Conservation (phyloP, 2,113 vertebrate genomes). For the Phoxinus phoxinus region DNA sequence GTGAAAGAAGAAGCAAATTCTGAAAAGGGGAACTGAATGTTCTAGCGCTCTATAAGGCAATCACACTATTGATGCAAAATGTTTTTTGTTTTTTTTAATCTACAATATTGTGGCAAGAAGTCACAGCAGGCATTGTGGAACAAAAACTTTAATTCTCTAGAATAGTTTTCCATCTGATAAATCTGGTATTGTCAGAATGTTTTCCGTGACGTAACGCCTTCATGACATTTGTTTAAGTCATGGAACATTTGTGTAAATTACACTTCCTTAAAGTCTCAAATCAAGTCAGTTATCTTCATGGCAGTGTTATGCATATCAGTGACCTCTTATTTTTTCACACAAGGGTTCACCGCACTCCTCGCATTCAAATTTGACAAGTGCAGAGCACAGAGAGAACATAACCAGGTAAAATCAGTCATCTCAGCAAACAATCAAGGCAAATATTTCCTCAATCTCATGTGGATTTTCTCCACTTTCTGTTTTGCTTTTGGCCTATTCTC, state of each 20-base stretch:
- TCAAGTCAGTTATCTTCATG: background rate
- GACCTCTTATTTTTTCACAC: background rate
- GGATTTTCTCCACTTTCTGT: background rate
- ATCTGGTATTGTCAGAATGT: background rate
- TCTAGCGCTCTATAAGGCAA: background rate
- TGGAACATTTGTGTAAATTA: slow-evolving; percentile 17
- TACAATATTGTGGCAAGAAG: background rate
- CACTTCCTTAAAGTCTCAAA: slow-evolving; percentile 21
- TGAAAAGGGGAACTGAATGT: slow-evolving; percentile 35
- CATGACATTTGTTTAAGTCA: background rate
- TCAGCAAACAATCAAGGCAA: background rate
- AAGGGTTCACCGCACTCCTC: slow-evolving; percentile 72
- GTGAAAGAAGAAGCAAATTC: background rate
- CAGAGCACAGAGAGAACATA: slow-evolving; percentile 67
- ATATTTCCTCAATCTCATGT: background rate
- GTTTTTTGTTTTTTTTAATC: background rate
- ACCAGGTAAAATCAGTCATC: slow-evolving; percentile 50
- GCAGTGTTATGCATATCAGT: slow-evolving; percentile 7
- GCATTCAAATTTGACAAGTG: slow-evolving; percentile 64
- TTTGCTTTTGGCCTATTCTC: background rate
- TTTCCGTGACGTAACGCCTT: background rate
- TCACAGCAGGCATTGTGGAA: background rate
- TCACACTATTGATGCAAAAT: background rate
- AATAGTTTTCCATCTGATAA: background rate
- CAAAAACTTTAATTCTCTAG: background rate